Percentiles rank a stretch among this genome's conserved stretches.
These are phyloP conservation scores for Spheniscus mendiculus DNA, from an alignment of 2,113 vertebrate species.

Conservation along the genomic window DNA sequence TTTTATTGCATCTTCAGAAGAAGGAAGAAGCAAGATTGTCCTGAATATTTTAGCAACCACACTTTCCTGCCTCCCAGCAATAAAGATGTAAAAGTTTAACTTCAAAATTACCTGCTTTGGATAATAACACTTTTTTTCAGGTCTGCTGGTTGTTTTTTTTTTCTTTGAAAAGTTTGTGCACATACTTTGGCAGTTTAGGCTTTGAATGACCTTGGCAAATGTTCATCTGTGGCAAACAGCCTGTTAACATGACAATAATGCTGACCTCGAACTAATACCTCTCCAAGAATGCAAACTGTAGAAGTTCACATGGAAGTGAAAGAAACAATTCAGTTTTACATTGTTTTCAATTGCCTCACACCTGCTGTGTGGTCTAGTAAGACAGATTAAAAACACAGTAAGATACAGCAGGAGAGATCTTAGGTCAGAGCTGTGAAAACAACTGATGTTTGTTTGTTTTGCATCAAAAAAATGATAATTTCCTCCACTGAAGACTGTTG, in stretches of 20 bases:
- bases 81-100: background rate
- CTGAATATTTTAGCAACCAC: background rate
- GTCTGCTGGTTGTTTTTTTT: background rate
- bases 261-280: conserved; percentile 30
- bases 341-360: conserved; percentile 61
- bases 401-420: conserved; percentile 45
- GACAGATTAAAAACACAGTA: conserved; percentile 31
- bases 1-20: background rate
- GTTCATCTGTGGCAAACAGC: background rate
- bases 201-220: conserved; percentile 22
- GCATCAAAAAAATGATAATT: conserved; percentile 37
- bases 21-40: background rate
- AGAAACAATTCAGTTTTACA: conserved; percentile 9
- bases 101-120: background rate
- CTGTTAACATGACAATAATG: background rate
- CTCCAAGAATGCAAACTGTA: conserved; percentile 34
- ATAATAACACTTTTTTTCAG: background rate
- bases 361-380: conserved; percentile 53
- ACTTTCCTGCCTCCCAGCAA: background rate
- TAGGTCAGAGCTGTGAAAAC: conserved; percentile 71
- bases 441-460: conserved; percentile 65
- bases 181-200: background rate
- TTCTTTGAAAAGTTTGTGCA: background rate
- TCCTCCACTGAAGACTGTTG: conserved; percentile 58
- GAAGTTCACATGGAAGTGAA: background rate